A percentile compares a stretch with the other conserved stretches of the same genome.
These are phyloP conservation scores for Mnemiopsis leidyi DNA, from an alignment of 37 sponge, comb jelly and placozoan genomes.

Conservation along the genomic window DNA sequence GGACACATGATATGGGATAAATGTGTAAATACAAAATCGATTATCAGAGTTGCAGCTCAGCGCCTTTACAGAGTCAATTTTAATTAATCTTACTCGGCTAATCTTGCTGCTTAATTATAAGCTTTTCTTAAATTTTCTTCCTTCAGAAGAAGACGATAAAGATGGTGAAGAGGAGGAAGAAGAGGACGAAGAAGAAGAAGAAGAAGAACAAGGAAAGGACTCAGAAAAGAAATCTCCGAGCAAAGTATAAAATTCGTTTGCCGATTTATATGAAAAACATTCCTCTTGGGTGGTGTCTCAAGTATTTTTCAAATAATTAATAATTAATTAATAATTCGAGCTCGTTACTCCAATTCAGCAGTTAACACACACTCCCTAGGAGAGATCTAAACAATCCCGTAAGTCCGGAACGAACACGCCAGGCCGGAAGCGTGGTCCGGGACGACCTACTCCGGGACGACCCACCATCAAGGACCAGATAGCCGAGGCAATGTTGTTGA, in stretches of 20 bases:
- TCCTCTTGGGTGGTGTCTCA: too few relatives aligned
- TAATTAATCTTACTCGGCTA: too few relatives aligned
- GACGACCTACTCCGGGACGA: not conserved
- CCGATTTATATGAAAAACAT: too few relatives aligned
- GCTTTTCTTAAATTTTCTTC: too few relatives aligned
- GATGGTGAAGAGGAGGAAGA: not conserved
- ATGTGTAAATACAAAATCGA: too few relatives aligned
- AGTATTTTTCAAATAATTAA: too few relatives aligned
- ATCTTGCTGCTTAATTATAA: too few relatives aligned
- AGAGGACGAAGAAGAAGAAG: not conserved
- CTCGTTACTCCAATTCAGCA: not conserved
- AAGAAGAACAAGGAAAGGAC: not conserved
- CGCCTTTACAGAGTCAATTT: too few relatives aligned
- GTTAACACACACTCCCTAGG: not conserved
- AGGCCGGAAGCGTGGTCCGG: not conserved
- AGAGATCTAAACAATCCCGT: not conserved
- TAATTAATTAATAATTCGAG: too few relatives aligned
- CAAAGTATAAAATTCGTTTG: not conserved
- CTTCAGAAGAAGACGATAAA: not conserved
- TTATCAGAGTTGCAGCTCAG: too few relatives aligned
- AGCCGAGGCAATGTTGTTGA: not conserved
- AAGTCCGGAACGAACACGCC: not conserved
- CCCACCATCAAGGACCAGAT: conserved; percentile 17
- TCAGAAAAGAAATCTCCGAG: not conserved
- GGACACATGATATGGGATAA: too few relatives aligned